Percentiles rank a stretch among this genome's conserved stretches.
Conservation (phyloP, 2,797 vertebrate species). For the Falco cherrug region DNA sequence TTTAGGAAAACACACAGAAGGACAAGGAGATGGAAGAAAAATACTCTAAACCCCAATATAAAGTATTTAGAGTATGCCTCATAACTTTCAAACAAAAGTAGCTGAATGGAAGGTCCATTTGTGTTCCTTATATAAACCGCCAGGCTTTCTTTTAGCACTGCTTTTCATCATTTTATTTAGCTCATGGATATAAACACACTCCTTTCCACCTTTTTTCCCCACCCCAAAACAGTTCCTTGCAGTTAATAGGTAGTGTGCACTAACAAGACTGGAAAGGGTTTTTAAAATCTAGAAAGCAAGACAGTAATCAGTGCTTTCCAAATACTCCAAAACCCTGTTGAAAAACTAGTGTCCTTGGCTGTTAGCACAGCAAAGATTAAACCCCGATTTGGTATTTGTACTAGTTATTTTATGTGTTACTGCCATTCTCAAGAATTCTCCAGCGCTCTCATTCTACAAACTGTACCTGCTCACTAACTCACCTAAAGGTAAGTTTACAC, state of each 20-base stretch:
- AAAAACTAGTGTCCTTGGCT: neutral
- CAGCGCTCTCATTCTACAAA: neutral
- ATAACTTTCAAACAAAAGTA: neutral
- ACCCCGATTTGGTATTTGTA: neutral
- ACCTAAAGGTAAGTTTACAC: neutral
- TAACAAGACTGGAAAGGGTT: neutral
- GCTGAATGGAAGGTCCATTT: neutral
- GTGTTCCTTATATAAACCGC: neutral
- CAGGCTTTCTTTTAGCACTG: neutral
- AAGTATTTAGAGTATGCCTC: neutral
- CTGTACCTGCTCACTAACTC: neutral
- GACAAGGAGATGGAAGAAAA: neutral
- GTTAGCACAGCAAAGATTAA: neutral
- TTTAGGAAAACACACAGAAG: neutral
- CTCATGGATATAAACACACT: neutral
- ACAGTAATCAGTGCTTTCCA: neutral
- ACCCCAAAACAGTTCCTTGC: neutral
- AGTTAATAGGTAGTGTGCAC: neutral
- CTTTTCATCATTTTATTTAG: neutral
- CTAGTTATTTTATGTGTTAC: neutral
- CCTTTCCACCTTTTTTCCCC: neutral
- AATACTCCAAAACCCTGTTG: neutral
- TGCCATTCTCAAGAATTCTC: neutral
- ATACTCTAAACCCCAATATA: neutral
- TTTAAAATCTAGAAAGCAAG: neutral